Evolutionary conservation across 1,140 invertebrate species (phyloP), one percentile per base, ranked within the genome.

Genomic region (Bombus balteatus): DNA sequence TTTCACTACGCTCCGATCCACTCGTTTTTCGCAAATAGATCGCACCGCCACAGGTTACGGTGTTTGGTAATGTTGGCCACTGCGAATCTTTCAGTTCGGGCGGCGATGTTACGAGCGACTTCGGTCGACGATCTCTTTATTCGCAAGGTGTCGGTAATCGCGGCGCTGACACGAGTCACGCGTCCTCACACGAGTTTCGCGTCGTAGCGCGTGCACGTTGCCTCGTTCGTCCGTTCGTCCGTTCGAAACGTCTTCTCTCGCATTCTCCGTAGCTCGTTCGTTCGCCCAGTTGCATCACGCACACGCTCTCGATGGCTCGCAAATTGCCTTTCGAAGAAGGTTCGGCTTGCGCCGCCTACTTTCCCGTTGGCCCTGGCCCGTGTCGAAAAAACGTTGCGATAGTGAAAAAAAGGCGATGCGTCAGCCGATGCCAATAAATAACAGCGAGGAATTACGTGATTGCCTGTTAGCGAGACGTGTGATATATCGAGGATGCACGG

Each of bases 111-210:
- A 68, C 81, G 34, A 57, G 25, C 47, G 47, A 18, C 18, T 53
- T 53, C 6, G 73, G 53, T 74, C 59, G 81, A 41, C 73, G 62
- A 76, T 76, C 62, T 83, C 72, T 83, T 83, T 76, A 83, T 83
- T 83, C 81, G 43, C 43, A 53, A 53, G 57, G 41, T 28, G 81
- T 75, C 57, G 71, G 62, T 53, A 66, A 82, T 82, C 57, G 71
- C 28, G 28, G 34, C 32, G 53, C 43, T 39, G 62, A 34, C 39
- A 39, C 47, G 47, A 53, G 47, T 53, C 47, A 53, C 47, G 47
- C 47, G 47, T 53, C 47, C 47, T 53, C 18, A 8, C 47, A 53
- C 47, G 47, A 53, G 47, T 53, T 53, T 53, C 47, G 47, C 47
- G 47, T 53, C 47, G 47, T 18, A 53, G 18, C 47, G 47, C 47